Evolutionary conservation across 2,113 vertebrate genomes (phyloP).

Genomic region (Gopherus evgoodei): DNA sequence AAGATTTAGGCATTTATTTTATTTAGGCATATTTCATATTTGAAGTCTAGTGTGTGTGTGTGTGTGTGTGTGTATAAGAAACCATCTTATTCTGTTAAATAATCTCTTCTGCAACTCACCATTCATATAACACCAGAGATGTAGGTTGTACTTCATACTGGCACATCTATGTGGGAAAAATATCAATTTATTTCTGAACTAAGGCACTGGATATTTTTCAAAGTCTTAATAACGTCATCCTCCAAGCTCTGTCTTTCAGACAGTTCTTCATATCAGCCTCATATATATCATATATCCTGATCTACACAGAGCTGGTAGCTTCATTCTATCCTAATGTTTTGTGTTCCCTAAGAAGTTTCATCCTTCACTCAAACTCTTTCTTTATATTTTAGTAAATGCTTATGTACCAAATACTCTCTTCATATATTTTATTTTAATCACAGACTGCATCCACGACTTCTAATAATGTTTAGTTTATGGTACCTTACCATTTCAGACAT

Average conservation of each 20-base stretch:
- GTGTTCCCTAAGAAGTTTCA: not conserved
- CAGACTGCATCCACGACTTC: slow-evolving; percentile 56
- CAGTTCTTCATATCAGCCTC: slow-evolving; percentile 43
- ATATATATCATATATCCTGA: slow-evolving; percentile 16
- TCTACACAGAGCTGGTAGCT: not conserved
- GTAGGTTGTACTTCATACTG: slow-evolving; percentile 61
- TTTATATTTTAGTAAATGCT: not conserved
- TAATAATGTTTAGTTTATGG: slow-evolving; percentile 59
- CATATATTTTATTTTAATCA: slow-evolving; percentile 33
- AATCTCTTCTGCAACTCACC: slow-evolving; percentile 16
- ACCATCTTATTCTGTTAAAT: not conserved
- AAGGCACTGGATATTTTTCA: slow-evolving; percentile 60
- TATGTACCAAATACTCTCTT: not conserved
- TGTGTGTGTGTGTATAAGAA: slow-evolving; percentile 27
- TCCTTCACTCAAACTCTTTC: slow-evolving; percentile 9
- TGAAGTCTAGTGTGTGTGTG: slow-evolving; percentile 44
- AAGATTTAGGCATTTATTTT: not conserved
- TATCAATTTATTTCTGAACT: slow-evolving; percentile 46
- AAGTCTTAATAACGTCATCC: slow-evolving; percentile 42
- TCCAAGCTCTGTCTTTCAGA: slow-evolving; percentile 39
- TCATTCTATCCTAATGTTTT: not conserved
- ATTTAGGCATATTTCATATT: slow-evolving; percentile 10
- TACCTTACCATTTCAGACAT: slow-evolving; percentile 51
- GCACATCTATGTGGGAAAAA: not conserved
- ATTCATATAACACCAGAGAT: not conserved